Evolutionary conservation across 2,797 vertebrate genomes (phyloP).

Genomic region (Alauda arvensis): DNA sequence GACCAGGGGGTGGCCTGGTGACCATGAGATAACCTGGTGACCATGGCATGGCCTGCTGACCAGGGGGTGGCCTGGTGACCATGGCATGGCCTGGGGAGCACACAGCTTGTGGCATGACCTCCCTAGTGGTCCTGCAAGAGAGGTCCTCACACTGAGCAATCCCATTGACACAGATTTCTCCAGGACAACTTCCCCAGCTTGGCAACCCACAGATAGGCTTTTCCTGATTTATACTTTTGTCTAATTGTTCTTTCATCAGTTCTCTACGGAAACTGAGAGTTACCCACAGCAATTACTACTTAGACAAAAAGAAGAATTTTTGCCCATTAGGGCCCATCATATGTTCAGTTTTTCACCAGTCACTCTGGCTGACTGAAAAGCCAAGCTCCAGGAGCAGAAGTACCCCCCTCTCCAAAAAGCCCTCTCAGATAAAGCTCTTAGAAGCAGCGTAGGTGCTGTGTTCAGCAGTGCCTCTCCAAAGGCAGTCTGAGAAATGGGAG

Average conservation of each 20-base stretch:
- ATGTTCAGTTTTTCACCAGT: neutral
- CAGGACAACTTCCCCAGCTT: neutral
- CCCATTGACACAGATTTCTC: neutral
- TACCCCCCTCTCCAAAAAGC: neutral
- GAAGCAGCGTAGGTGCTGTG: neutral
- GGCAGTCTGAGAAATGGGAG: neutral
- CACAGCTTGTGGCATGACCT: fast-evolving
- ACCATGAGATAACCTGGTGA: neutral
- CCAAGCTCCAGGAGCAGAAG: neutral
- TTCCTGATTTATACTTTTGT: neutral
- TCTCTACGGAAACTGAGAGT: neutral
- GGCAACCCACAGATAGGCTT: neutral
- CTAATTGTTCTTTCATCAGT: neutral
- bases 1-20: too few relatives aligned
- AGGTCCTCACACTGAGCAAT: neutral
- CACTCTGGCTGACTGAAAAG: neutral
- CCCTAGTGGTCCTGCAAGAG: neutral
- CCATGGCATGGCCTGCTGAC: too few relatives aligned
- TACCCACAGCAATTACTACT: neutral
- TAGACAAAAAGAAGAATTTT: neutral
- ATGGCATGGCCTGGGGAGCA: fast-evolving
- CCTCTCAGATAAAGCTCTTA: neutral
- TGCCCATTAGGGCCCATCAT: neutral
- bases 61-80: neutral
- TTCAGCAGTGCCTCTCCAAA: neutral